Evolutionary conservation across 1,140 invertebrate species (phyloP), one percentile per base, ranked within the genome.

Genomic region (Elymnias hypermnestra): DNA sequence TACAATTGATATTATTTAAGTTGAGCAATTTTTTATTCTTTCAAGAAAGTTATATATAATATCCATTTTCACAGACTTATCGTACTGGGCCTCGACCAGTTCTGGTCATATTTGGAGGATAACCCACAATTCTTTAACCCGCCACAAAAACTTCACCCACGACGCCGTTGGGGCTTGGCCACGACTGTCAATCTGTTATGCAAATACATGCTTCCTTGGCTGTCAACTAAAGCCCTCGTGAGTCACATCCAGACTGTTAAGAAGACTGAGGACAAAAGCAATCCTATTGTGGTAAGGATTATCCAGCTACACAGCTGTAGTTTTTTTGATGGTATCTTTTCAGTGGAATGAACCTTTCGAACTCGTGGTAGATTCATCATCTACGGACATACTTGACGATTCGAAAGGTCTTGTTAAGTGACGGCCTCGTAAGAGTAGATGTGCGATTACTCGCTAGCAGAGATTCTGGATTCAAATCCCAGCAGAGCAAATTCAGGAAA

Each of bases 1-100:
- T n/a, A n/a, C n/a, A n/a, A n/a, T n/a, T n/a, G n/a, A n/a, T n/a
- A n/a, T n/a, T n/a, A n/a, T n/a, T n/a, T n/a, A n/a, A n/a, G n/a
- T n/a, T n/a, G n/a, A n/a, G n/a, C n/a, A n/a, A n/a, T n/a, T n/a
- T n/a, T n/a, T n/a, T n/a, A n/a, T n/a, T n/a, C n/a, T n/a, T n/a
- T n/a, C n/a, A n/a, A n/a, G n/a, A n/a, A n/a, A n/a, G n/a, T n/a
- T n/a, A n/a, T n/a, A n/a, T n/a, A n/a, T n/a, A n/a, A n/a, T n/a
- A n/a, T n/a, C 1, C 26, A 7, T 6, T 0, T 8, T 29, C 13
- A 3, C 51, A 76, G 76, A 9, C 31, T 83, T n/a, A 71, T 83
- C 57, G 67, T 66, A 0, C 47, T 78, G 0, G 76, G 72, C 0
- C 26, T 81, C 10, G 63, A 74, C 2, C 57, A 83, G 44, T 83